Conservation (phyloP, 1,140 invertebrate genomes). For the Euglossa dilemma region DNA sequence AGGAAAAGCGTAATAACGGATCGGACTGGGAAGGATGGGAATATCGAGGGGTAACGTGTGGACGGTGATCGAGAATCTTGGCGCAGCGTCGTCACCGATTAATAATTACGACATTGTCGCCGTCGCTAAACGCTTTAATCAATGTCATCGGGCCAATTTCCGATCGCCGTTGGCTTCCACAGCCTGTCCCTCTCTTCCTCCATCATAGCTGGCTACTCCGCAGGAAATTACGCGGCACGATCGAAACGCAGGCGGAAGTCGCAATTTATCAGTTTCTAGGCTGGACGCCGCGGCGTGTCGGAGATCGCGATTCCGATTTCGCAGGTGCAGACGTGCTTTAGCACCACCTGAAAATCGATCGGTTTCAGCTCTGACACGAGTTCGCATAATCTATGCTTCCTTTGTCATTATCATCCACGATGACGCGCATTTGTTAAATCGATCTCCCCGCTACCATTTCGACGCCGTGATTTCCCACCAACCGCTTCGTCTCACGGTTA, state of each 20-base stretch:
- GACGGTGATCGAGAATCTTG: conserved; percentile 70
- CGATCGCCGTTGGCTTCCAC: conserved; percentile 77
- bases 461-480: too few relatives aligned
- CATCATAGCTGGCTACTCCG: conserved; percentile 63
- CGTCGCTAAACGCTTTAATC: conserved; percentile 82
- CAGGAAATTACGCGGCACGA: conserved; percentile 79
- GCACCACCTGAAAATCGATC: conserved; percentile 60
- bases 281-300: conserved; percentile 55
- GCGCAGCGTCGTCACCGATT: conserved; percentile 77
- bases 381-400: background rate
- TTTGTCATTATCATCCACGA: conserved; percentile 34
- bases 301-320: conserved; percentile 63
- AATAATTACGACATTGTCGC: conserved; percentile 81
- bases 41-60: background rate
- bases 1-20: background rate
- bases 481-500: too few relatives aligned
- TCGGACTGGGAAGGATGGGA: background rate
- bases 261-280: conserved; percentile 80
- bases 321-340: conserved; percentile 47
- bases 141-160: conserved; percentile 83
- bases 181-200: conserved; percentile 70
- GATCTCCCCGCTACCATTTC: background rate
- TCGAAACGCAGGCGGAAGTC: conserved; percentile 78
- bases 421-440: background rate
- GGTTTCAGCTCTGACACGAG: background rate